phyloP scores from a whole-genome alignment of 2,113 vertebrate genomes.

The Oxygymnocypris stewartii region DNA sequence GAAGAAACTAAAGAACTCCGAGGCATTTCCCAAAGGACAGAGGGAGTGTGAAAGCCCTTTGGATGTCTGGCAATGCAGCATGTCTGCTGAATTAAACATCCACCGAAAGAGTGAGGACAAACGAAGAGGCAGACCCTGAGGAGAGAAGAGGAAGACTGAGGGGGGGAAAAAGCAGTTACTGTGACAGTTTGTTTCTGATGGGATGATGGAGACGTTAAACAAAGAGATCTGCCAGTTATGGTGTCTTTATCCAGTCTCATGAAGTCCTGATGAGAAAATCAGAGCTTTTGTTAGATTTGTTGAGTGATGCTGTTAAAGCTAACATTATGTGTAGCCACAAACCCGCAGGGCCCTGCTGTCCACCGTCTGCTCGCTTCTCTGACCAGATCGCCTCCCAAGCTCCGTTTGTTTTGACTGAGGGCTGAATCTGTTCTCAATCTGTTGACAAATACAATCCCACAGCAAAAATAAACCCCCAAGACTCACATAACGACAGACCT shows the following conservation, averaged over 20 bases:
- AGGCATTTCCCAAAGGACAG: conserved; percentile 32
- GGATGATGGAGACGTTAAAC: conserved; percentile 58
- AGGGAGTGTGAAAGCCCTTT: conserved; percentile 19
- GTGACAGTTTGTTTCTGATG: conserved; percentile 35
- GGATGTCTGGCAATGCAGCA: conserved; percentile 4
- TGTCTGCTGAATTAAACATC: conserved; percentile 37
- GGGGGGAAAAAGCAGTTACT: conserved; percentile 37
- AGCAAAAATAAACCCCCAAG: conserved; percentile 22
- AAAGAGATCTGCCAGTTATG: conserved; percentile 47
- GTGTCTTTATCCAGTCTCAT: conserved; percentile 52
- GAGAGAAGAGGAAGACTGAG: not conserved
- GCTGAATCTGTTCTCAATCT: conserved; percentile 48
- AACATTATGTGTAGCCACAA: conserved; percentile 55
- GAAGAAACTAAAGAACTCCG: not conserved
- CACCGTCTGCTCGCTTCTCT: conserved; percentile 51
- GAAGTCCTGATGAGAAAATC: conserved; percentile 48
- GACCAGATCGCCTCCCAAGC: conserved; percentile 63
- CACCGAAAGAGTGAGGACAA: not conserved
- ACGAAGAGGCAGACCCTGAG: conserved; percentile 6
- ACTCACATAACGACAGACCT: not conserved
- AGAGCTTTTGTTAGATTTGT: conserved; percentile 17
- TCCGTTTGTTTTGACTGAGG: conserved; percentile 56
- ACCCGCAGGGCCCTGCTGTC: conserved; percentile 59
- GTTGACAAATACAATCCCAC: conserved; percentile 15
- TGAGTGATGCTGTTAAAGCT: not conserved